Evolutionary conservation across 2,888 invertebrate genomes (phyloP).

Genomic region (Tachina fera): DNA sequence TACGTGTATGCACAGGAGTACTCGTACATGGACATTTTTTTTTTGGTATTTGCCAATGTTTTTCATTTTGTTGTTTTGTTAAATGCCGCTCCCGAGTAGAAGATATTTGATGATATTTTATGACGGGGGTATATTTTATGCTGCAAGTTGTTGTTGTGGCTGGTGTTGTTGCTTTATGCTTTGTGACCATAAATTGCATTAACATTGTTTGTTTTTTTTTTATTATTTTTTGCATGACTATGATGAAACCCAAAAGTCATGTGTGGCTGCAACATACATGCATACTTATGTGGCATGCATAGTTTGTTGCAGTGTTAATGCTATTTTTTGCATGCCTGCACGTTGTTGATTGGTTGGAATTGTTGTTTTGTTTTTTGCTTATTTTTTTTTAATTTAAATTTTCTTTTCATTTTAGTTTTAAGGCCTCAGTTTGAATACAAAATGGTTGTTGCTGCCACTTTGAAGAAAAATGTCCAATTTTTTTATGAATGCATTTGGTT

Average conservation of each 20-base stretch:
- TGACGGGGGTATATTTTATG: slow-evolving; percentile 35
- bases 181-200: slow-evolving; percentile 69
- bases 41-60: slow-evolving; percentile 31
- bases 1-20: slow-evolving; percentile 34
- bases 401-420: slow-evolving; percentile 22
- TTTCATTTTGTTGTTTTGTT: slow-evolving; percentile 44
- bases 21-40: slow-evolving; percentile 35
- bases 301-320: slow-evolving; percentile 52
- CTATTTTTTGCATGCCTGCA: slow-evolving; percentile 63
- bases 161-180: slow-evolving; percentile 48
- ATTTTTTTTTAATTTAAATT: neutral
- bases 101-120: slow-evolving; percentile 53
- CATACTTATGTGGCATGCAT: slow-evolving; percentile 29
- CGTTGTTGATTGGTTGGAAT: slow-evolving; percentile 51
- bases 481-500: neutral
- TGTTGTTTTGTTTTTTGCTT: slow-evolving; percentile 26
- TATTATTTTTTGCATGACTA: slow-evolving; percentile 42
- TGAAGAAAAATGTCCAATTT: neutral
- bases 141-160: slow-evolving; percentile 18
- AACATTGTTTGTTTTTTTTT: slow-evolving; percentile 44
- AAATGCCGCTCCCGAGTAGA: slow-evolving; percentile 45
- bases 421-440: slow-evolving; percentile 41
- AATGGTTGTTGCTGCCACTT: slow-evolving; percentile 46
- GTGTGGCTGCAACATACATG: slow-evolving; percentile 2
- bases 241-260: slow-evolving; percentile 53